A percentile compares a stretch with the other conserved stretches of the same genome.
Conservation (phyloP, 2,113 vertebrate genomes). For the Pteropus alecto region DNA sequence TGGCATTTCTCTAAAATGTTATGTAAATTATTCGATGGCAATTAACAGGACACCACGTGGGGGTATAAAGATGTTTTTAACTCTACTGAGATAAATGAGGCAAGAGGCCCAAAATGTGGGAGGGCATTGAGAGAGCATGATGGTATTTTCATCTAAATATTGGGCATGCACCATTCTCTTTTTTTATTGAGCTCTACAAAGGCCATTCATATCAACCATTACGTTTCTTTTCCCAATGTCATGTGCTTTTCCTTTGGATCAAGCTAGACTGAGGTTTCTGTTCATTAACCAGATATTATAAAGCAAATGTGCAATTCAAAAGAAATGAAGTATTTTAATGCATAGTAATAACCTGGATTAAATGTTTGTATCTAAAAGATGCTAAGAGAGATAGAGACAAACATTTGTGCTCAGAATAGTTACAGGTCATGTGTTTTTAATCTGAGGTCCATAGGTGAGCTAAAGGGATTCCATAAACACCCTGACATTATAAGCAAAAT, state of each 20-base stretch:
- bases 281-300: slow-evolving; percentile 43
- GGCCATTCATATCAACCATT: not conserved
- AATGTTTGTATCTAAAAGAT: slow-evolving; percentile 38
- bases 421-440: not conserved
- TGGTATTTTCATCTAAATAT: not conserved
- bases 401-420: not conserved
- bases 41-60: not conserved
- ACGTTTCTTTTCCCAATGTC: not conserved
- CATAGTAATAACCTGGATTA: not conserved
- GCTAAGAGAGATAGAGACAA: not conserved
- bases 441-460: not conserved
- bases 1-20: not conserved
- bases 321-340: slow-evolving; percentile 38
- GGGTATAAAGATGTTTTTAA: not conserved
- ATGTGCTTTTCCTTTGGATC: not conserved
- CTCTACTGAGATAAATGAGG: not conserved
- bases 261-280: slow-evolving; percentile 5
- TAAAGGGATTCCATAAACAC: not conserved
- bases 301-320: not conserved
- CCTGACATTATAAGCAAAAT: not conserved
- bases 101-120: not conserved
- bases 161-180: not conserved
- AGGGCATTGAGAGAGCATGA: not conserved
- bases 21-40: not conserved
- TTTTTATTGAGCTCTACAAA: not conserved